Conservation (phyloP, 1,140 invertebrate species). For the Meteorus sp. region DNA sequence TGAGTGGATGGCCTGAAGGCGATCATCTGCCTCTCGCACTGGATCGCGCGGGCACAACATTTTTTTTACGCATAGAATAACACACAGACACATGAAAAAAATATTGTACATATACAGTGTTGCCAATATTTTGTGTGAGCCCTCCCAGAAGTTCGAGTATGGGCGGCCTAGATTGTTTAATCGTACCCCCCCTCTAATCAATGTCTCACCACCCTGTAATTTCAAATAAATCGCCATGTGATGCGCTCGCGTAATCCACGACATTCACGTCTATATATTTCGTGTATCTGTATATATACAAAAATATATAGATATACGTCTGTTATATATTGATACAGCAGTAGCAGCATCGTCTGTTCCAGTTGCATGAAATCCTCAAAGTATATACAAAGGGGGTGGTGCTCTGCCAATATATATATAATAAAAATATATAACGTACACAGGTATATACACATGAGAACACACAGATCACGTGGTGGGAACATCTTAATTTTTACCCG, state of each 20-base stretch:
- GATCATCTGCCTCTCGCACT: constrained; percentile 32
- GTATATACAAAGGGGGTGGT: background rate
- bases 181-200: constrained; percentile 36
- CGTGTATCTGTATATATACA: too few relatives aligned
- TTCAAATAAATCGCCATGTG: constrained; percentile 18
- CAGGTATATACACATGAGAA: too few relatives aligned
- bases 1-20: constrained; percentile 33
- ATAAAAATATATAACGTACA: too few relatives aligned
- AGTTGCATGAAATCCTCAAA: background rate
- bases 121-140: background rate
- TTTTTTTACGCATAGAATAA: constrained; percentile 25
- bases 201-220: constrained; percentile 25
- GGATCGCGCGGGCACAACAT: constrained; percentile 1
- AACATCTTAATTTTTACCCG: constrained; percentile 13
- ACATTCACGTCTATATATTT: constrained; percentile 19
- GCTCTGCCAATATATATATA: too few relatives aligned
- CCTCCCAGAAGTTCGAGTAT: constrained; percentile 33
- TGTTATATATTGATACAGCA: too few relatives aligned
- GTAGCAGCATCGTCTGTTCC: too few relatives aligned
- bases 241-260: background rate
- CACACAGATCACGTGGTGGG: too few relatives aligned
- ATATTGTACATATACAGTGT: too few relatives aligned
- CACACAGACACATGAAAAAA: too few relatives aligned
- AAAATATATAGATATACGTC: too few relatives aligned
- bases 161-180: constrained; percentile 37